Evolutionary conservation across 2,888 invertebrate species (phyloP), one percentile per base, ranked within the genome.

Genomic region (Phlogophora meticulosa): DNA sequence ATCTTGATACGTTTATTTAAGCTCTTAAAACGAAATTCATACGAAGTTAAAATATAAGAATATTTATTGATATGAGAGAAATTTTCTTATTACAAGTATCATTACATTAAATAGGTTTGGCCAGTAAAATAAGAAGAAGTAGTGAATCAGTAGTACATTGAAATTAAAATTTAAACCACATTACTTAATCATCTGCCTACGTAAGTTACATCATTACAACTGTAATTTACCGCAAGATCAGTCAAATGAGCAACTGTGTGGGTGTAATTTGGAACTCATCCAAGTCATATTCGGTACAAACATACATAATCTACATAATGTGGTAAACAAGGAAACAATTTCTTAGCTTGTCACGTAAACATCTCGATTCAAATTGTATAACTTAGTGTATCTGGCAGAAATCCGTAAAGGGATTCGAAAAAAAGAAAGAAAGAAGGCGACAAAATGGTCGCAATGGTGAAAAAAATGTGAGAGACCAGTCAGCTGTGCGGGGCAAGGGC

Each of bases 371-470:
- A 79, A 81, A 81, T 70, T 67, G 72, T 72, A 49, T 63, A 78
- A 77, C 58, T 76, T 78, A 80, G 73, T 80, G 75, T 77, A 65
- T 76, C 67, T 78, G 64, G 76, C 79, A 83, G 78, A 82, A 80
- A 84, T 82, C 67, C 66, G 62, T 72, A 57, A 76, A 76, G 55
- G 76, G 72, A 82, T 81, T 71, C 34, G 24, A 79, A 74, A 77
- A 82, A 85, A 85, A 83, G 28, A 28, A 86, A 78, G 80, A 84
- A 83, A 72, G 70, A 71, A 72, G 69, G 77, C 78, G 86, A 88
- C 89, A 90, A 90, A 90, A 92, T 90, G 89, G 92, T 86, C 76
- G 90, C 74, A 71, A 83, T 83, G 87, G 87, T 87, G n/a, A 92
- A 92, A 89, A 91, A 91, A 87, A 85, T 72, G 75, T 78, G 85